Base-by-base conservation (phyloP, 2,113 vertebrate species). In the Origma solitaria region DNA sequence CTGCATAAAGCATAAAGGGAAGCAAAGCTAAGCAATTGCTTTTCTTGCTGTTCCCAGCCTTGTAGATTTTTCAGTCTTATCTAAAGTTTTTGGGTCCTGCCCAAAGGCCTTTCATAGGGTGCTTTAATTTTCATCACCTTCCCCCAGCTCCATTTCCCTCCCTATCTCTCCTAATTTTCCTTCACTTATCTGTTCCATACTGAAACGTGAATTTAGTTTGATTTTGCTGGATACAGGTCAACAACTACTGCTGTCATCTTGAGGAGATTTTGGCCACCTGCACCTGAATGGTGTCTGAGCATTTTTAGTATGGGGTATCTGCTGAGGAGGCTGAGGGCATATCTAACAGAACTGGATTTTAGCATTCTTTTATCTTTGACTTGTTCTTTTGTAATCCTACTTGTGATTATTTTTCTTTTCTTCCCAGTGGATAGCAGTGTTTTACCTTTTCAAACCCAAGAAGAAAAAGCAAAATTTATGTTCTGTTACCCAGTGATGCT, bases 371-470 rank as follows among this genome's bases (percentile, higher is more conserved):
- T 66, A 65, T 53, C 88, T 82, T 44, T 42, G 56, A 51, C 58
- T 72, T 61, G 75, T 90, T 68, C 71, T 83, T 88, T 76, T 13
- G 7, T 70, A 72, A 70, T 58, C 81, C 33, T 37, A 3, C 17
- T 58, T 77, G 24, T 57, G 73, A 70, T 89, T 73, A 38, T 69
- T 86, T 95, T 75, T 75, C 24, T 64, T 88, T 51, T 62, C n/a
- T 64, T 22, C 45, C 30, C 42, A 83, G 51, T 64, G 71, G 21
- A 56, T 51, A 49, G 11, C 37, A 53, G 33, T 91, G 44, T 93
- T 95, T 66, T 45, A 92, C 75, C 82, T 94, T 95, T 86, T 88
- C 42, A 89, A 92, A 91, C 62, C 91, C 40, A 61, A 40, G 56
- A 79, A 60, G 35, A 61, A 40, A 60, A 79, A 60, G 35, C 65